Evolutionary conservation across 2,888 invertebrate species (phyloP), one percentile per base, ranked within the genome.

Genomic region (Nemoura dubitans): DNA sequence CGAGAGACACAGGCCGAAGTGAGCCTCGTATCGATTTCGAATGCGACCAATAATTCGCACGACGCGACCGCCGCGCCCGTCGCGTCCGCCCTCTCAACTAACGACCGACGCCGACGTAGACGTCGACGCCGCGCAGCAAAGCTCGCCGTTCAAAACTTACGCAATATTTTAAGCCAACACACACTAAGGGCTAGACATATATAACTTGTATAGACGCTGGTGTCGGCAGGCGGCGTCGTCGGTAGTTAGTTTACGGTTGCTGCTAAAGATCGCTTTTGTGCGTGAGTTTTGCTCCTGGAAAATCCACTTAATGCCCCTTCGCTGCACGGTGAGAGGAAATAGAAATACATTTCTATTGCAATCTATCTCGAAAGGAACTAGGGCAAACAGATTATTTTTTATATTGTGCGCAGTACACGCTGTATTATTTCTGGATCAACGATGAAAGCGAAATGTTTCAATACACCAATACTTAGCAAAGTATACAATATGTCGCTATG

Each of bases 101-200:
- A 1, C 6, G 16, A 21, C 14, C 59, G 59, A 59, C 59, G 59
- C 59, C 59, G 59, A 59, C 59, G 59, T 14, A 3, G 59, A 21
- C 59, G 59, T 2, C 59, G 59, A 3, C 59, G 16, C 21, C 3
- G 59, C 59, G 59, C 14, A 1, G 59, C 59, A 10, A 36, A 3
- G 59, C 59, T 59, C 59, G 59, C 59, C 59, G 59, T 59, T 59
- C 59, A 21, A 59, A 59, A 59, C 59, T 59, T 59, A 59, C 59
- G 59, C 59, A 59, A 59, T 59, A 59, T 59, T 59, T 59, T 59
- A 59, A 21, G 16, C 16, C 59, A 59, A 59, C 59, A 21, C 59
- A 21, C 59, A 59, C 59, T 59, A 59, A 59, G 59, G 59, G 59
- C 59, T 59, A 59, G 59, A 59, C 59, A 59, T 21, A 59, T 59